Evolutionary conservation across 2,888 invertebrate genomes (phyloP).

Genomic region (Amphipyra berbera): DNA sequence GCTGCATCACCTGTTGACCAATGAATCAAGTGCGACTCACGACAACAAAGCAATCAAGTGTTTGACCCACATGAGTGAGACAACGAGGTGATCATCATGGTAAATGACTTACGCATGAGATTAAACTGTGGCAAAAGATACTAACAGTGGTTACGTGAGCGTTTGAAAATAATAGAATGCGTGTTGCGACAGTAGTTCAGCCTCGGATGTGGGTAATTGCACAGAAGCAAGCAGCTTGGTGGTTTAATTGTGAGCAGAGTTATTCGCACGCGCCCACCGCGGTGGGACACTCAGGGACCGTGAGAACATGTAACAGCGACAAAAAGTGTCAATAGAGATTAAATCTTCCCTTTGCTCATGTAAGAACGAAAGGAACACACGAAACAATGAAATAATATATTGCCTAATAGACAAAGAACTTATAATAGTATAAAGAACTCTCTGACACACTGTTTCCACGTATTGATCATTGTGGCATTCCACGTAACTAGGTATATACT

Average conservation of each 20-base stretch:
- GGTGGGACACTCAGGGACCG: constrained; percentile 69
- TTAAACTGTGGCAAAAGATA: constrained; percentile 68
- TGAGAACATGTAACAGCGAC: constrained; percentile 73
- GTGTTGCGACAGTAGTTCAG: constrained; percentile 80
- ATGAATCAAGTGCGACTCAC: constrained; percentile 51
- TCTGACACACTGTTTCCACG: constrained; percentile 66
- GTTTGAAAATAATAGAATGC: constrained; percentile 78
- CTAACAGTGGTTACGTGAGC: constrained; percentile 77
- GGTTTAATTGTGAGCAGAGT: constrained; percentile 71
- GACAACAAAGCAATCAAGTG: constrained; percentile 57
- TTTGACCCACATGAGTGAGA: constrained; percentile 74
- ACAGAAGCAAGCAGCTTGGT: constrained; percentile 68
- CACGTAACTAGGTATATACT: constrained; percentile 37
- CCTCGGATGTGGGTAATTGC: constrained; percentile 81
- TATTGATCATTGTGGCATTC: constrained; percentile 58
- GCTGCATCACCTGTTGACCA: constrained; percentile 54
- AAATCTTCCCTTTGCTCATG: constrained; percentile 73
- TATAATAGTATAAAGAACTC: constrained; percentile 56
- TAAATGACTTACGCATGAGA: constrained; percentile 59
- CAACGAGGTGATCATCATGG: constrained; percentile 68
- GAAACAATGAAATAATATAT: constrained; percentile 82
- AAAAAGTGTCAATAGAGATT: constrained; percentile 75
- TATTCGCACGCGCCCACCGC: constrained; percentile 76
- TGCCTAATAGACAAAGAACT: constrained; percentile 70
- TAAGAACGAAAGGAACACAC: constrained; percentile 69